Percentiles rank a stretch among this genome's conserved stretches.
Evolutionary conservation across 2,888 invertebrate species (phyloP).

Genomic region (Athalia rosae): DNA sequence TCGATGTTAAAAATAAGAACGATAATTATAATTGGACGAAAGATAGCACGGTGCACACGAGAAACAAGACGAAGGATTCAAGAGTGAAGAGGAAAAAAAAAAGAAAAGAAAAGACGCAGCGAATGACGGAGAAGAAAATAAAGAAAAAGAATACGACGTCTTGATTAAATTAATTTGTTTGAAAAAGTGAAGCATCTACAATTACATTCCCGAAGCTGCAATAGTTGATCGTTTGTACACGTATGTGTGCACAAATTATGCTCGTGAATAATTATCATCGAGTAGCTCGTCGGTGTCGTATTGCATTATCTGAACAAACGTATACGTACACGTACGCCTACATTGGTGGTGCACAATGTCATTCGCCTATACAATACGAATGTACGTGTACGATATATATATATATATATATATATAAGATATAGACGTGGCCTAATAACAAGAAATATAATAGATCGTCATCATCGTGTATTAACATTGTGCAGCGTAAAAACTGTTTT

Average conservation of each 20-base stretch:
- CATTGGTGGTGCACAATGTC: not conserved
- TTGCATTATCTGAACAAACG: constrained; percentile 25
- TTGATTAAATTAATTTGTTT: constrained; percentile 19
- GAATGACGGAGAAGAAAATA: not conserved
- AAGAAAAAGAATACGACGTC: not conserved
- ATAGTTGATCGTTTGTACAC: not conserved
- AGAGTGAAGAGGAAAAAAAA: not conserved
- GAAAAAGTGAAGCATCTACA: not conserved
- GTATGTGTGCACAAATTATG: not conserved
- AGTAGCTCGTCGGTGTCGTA: not conserved
- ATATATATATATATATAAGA: constrained; percentile 30
- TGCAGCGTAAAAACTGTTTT: constrained; percentile 20
- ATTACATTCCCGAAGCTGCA: not conserved
- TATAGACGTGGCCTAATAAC: constrained; percentile 45
- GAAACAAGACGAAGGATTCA: not conserved
- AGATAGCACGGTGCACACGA: not conserved
- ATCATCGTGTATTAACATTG: not conserved
- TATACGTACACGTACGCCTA: constrained; percentile 13
- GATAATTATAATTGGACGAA: not conserved
- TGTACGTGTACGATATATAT: constrained; percentile 14
- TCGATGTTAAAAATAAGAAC: too few species aligned
- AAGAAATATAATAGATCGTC: constrained; percentile 15
- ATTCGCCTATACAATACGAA: constrained; percentile 5
- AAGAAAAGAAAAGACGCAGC: not conserved
- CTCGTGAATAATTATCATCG: not conserved